phyloP scores from a whole-genome alignment of 2,797 vertebrate genomes.

The Spondyliosoma cantharus region DNA sequence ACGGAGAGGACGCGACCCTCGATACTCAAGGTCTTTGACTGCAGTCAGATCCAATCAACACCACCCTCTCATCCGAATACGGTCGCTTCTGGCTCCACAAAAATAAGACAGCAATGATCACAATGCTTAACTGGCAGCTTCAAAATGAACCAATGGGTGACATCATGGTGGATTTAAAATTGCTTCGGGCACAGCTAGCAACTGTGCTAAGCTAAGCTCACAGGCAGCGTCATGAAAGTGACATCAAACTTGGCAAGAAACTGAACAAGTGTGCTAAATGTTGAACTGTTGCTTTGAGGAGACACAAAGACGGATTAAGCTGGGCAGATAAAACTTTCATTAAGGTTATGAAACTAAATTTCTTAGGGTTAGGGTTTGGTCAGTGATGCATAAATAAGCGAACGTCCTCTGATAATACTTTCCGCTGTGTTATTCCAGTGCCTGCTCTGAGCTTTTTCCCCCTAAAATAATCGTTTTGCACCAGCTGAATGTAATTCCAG shows the following conservation, averaged over 20 bases:
- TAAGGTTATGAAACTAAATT: background rate
- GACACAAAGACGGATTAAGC: background rate
- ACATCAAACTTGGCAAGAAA: background rate
- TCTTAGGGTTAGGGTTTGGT: background rate
- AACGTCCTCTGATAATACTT: background rate
- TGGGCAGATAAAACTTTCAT: background rate
- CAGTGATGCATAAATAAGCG: background rate
- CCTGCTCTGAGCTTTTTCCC: background rate
- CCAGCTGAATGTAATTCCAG: background rate
- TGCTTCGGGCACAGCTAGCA: background rate
- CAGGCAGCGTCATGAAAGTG: background rate
- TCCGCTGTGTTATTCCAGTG: background rate
- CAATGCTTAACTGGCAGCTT: too few relatives aligned
- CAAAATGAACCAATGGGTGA: too few relatives aligned
- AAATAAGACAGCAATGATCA: too few relatives aligned
- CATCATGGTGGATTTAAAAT: too few relatives aligned
- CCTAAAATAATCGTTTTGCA: conserved; percentile 16
- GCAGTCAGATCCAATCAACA: too few relatives aligned
- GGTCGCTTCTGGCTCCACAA: too few relatives aligned
- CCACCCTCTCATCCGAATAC: too few relatives aligned
- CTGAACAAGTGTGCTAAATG: background rate
- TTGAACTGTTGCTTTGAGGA: background rate
- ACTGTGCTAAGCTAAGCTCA: background rate
- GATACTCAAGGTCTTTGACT: too few relatives aligned
- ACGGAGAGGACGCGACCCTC: too few relatives aligned